Evolutionary conservation across 2,113 vertebrate genomes (phyloP), one percentile per base, ranked within the genome.

Genomic region (Okapia johnstoni): DNA sequence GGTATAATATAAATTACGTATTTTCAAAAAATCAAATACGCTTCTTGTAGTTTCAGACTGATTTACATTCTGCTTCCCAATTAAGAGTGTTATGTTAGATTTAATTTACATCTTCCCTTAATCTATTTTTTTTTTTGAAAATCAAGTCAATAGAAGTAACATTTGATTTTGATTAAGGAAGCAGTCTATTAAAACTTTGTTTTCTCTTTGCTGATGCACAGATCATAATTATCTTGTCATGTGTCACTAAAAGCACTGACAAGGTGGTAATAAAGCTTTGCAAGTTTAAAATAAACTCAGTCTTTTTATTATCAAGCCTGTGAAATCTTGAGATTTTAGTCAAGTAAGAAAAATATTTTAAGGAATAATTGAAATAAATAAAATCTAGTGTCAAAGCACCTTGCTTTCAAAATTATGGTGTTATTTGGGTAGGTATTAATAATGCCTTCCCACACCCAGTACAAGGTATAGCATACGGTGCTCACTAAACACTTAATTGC

Each of bases 221-320:
- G 94, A 95, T 98, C 96, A 97, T 98, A 98, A 98, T 98, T 98
- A 98, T 98, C 97, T 97, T 98, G 97, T 98, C 98, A 98, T 92
- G 96, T 98, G 97, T 94, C 96, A 98, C 94, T 73, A 88, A 36
- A 92, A 84, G 25, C 94, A 97, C 26, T 89, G 85, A 93, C 95
- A 94, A 90, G 97, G 86, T 96, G 90, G 85, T 90, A 97, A 96
- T 87, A 94, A 98, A 98, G 84, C 60, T 96, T 98, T 90, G 46
- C 61, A 73, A 96, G 61, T 96, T 94, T 96, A 77, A 97, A 96
- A 77, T 60, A 60, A 98, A 93, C 19, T 93, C 90, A 95, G 30
- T 40, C 93, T 76, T 63, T 84, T 90, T 77, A 70, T 79, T 97
- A 84, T 55, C 43, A 63, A 96, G 84, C 21, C 70, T 93, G n/a